A percentile compares a stretch with the other conserved stretches of the same genome.
These are phyloP conservation scores for Phacellophora camtschatica DNA, from an alignment of 30 jellyfish, hydroid and myxozoan species.

Conservation along the genomic window DNA sequence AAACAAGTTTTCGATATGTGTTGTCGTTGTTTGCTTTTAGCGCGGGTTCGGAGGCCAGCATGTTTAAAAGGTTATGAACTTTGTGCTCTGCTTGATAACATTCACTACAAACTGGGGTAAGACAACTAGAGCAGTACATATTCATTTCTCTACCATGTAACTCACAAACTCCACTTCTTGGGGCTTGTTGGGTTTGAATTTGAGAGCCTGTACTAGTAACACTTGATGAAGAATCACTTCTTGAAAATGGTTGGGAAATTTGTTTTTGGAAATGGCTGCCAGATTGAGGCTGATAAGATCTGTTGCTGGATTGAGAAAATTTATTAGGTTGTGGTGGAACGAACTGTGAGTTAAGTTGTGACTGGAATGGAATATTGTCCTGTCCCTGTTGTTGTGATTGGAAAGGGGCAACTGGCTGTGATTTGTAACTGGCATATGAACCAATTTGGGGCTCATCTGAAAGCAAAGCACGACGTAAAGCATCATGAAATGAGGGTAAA, in stretches of 20 bases:
- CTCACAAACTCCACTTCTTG: constrained; percentile 65
- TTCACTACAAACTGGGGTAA: constrained; percentile 81
- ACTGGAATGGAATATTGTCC: neutral
- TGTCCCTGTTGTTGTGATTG: too few species aligned
- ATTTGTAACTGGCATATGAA: constrained; percentile 14
- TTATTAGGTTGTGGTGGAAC: constrained; percentile 12
- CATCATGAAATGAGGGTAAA: constrained; percentile 76
- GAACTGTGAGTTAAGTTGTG: constrained; percentile 18
- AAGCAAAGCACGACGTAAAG: constrained; percentile 55
- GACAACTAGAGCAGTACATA: constrained; percentile 76
- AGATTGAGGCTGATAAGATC: constrained; percentile 39
- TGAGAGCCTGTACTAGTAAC: constrained; percentile 13
- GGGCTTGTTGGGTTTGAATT: neutral
- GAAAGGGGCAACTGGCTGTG: constrained; percentile 13
- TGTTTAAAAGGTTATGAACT: constrained; percentile 61
- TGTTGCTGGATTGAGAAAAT: neutral
- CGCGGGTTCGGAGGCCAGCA: constrained; percentile 65
- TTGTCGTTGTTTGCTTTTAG: constrained; percentile 43
- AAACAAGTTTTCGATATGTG: constrained; percentile 55
- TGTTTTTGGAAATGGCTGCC: constrained; percentile 44
- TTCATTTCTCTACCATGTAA: constrained; percentile 79
- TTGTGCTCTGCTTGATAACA: constrained; percentile 83
- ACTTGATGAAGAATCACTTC: constrained; percentile 51
- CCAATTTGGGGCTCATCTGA: constrained; percentile 29
- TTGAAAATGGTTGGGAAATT: constrained; percentile 38